Conservation (phyloP, 2,888 invertebrate species). For the Dioctria linearis region DNA sequence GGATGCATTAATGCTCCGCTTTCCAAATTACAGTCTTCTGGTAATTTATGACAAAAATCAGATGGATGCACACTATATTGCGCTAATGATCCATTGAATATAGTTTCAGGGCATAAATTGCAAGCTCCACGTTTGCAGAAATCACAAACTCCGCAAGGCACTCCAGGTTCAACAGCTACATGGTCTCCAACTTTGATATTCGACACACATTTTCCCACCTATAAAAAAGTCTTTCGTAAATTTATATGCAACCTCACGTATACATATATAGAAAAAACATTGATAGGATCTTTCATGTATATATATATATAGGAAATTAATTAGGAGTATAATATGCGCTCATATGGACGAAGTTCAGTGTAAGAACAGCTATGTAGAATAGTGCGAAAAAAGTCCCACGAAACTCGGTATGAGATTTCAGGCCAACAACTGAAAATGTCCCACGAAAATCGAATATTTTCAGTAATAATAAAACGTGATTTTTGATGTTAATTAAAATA, state of each 20-base stretch:
- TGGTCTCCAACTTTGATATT: conserved; percentile 85
- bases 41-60: conserved; percentile 65
- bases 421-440: too few species aligned
- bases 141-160: conserved; percentile 86
- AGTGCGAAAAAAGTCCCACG: too few species aligned
- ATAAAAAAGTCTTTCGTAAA: conserved; percentile 21
- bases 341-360: too few species aligned
- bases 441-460: too few species aligned
- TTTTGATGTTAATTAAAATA: too few species aligned
- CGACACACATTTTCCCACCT: conserved; percentile 76
- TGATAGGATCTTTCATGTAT: too few species aligned
- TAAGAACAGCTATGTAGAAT: too few species aligned
- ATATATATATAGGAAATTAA: too few species aligned
- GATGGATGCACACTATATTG: conserved; percentile 65
- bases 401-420: too few species aligned
- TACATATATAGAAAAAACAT: too few species aligned
- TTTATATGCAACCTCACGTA: background rate
- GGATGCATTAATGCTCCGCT: conserved; percentile 64
- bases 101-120: conserved; percentile 65
- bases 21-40: conserved; percentile 61
- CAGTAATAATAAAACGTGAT: too few species aligned
- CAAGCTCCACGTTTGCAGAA: conserved; percentile 78
- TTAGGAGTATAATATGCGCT: too few species aligned
- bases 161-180: conserved; percentile 94
- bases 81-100: conserved; percentile 65